Evolutionary conservation across 2,113 vertebrate species (phyloP).

Genomic region (Emydocephalus ijimae): DNA sequence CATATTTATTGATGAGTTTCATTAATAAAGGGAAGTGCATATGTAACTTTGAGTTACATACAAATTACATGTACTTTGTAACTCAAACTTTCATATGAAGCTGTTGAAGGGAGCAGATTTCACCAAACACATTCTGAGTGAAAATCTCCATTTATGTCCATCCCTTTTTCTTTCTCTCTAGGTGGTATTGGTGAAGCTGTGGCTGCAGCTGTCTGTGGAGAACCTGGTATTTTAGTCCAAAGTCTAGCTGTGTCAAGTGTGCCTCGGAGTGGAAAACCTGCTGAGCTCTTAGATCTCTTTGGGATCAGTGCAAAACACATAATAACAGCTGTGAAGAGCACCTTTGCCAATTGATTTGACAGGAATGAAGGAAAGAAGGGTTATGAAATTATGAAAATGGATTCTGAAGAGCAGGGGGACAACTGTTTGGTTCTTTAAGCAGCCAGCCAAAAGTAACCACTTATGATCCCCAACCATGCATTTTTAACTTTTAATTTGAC

Average conservation of each 20-base stretch:
- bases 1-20: background rate
- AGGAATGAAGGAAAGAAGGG: no score
- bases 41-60: background rate
- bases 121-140: background rate
- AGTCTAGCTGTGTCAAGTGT: conserved; percentile 73
- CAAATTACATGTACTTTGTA: background rate
- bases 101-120: background rate
- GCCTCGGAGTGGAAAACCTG: conserved; percentile 78
- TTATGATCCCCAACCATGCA: conserved; percentile 9
- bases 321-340: conserved; percentile 69
- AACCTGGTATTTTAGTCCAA: conserved; percentile 76
- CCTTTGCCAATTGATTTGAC: conserved; percentile 68
- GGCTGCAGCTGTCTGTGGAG: conserved; percentile 72
- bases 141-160: background rate
- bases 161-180: conserved; percentile 38
- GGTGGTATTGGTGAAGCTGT: conserved; percentile 86
- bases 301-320: conserved; percentile 82
- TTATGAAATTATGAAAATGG: background rate
- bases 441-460: background rate
- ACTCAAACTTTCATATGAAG: background rate
- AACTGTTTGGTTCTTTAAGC: background rate
- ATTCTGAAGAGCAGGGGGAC: background rate
- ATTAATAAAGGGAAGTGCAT: background rate
- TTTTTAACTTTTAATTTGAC: background rate
- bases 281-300: conserved; percentile 78